Conservation (phyloP, 2,113 vertebrate species). For the Saguinus imperator region DNA sequence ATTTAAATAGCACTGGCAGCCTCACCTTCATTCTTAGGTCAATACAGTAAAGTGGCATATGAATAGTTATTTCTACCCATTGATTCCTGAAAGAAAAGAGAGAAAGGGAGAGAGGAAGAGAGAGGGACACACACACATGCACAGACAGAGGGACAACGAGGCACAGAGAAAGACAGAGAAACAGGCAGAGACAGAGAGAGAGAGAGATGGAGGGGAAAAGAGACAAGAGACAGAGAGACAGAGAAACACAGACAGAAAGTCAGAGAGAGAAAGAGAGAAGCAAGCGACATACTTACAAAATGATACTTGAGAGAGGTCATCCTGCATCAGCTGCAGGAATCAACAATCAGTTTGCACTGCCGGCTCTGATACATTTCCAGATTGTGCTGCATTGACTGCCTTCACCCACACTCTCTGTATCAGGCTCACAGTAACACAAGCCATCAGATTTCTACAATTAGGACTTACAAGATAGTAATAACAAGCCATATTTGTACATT, state of each 20-base stretch:
- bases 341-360: not conserved
- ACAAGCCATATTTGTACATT: no score
- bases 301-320: not conserved
- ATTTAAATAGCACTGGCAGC: not conserved
- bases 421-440: not conserved
- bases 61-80: constrained; percentile 9
- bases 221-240: not conserved
- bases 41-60: not conserved
- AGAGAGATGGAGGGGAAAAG: not conserved
- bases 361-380: not conserved
- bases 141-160: not conserved
- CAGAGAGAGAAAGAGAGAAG: not conserved
- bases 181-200: not conserved
- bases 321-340: not conserved
- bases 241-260: not conserved
- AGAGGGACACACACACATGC: not conserved
- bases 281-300: not conserved
- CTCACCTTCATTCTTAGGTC: constrained; percentile 44
- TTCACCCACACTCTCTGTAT: not conserved
- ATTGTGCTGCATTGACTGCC: accelerated
- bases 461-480: not conserved
- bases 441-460: not conserved
- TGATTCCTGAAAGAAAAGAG: constrained; percentile 10
- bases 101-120: not conserved
- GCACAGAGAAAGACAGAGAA: not conserved